Evolutionary conservation across 2,113 vertebrate genomes (phyloP).

Genomic region (Chionis minor): DNA sequence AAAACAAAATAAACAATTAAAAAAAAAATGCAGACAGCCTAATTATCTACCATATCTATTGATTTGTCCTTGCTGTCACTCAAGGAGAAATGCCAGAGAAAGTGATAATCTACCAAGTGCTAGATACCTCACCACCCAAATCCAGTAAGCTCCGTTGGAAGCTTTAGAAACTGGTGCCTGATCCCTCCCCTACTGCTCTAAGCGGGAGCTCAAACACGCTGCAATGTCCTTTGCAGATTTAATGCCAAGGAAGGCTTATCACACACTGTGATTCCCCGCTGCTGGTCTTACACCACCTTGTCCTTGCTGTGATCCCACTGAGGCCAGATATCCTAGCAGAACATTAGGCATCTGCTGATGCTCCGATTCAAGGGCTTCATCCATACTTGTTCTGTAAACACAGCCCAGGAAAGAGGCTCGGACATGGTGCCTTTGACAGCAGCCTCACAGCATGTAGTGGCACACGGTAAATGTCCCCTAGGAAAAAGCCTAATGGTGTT

Average conservation of each 20-base stretch:
- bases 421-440: neutral
- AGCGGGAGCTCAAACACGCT: neutral
- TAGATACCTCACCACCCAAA: neutral
- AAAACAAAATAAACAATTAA: neutral
- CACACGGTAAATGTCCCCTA: neutral
- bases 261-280: accelerated
- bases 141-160: neutral
- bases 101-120: neutral
- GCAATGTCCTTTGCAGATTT: neutral
- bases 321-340: neutral
- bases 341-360: neutral
- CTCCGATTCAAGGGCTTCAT: neutral
- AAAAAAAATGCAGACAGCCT: neutral
- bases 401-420: neutral
- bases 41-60: neutral
- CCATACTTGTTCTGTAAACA: accelerated
- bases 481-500: neutral
- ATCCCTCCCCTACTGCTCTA: neutral
- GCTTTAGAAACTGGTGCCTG: neutral
- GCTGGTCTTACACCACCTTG: neutral
- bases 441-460: neutral
- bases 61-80: neutral
- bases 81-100: neutral
- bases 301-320: neutral
- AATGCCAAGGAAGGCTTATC: neutral